phyloP scores from a whole-genome alignment of 2,888 invertebrate genomes.

The Caenorhabditis sp. region DNA sequence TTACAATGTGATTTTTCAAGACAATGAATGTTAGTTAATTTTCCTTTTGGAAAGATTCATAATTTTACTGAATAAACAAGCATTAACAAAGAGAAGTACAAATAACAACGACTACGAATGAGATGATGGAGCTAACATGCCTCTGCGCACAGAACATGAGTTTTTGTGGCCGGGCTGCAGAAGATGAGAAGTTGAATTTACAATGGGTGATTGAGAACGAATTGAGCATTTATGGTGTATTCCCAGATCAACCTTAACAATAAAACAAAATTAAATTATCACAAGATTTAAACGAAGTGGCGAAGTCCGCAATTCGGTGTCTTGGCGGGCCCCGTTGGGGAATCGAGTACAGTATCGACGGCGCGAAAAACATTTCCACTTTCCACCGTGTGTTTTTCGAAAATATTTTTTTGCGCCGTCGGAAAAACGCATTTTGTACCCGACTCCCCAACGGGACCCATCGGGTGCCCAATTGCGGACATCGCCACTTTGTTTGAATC shows the following conservation, averaged over 20 bases:
- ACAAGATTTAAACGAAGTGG: too few species aligned
- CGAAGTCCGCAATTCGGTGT: too few species aligned
- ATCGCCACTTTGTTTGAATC: too few species aligned
- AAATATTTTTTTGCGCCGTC: too few species aligned
- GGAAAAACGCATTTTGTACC: too few species aligned
- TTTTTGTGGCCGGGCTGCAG: constrained; percentile 64
- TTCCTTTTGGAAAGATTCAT: background rate
- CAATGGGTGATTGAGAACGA: constrained; percentile 68
- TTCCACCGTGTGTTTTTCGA: too few species aligned
- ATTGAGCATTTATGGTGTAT: constrained; percentile 70
- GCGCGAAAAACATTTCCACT: too few species aligned
- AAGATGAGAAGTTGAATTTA: constrained; percentile 39
- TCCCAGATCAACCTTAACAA: constrained; percentile 69
- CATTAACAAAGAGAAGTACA: background rate
- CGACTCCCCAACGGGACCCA: too few species aligned
- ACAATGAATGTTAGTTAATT: background rate
- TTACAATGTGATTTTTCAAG: background rate
- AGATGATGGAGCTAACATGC: constrained; percentile 61
- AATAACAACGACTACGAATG: constrained; percentile 46
- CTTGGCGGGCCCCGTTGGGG: too few species aligned
- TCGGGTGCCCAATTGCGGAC: too few species aligned
- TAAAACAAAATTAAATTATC: too few species aligned
- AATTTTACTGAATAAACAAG: background rate
- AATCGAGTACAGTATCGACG: too few species aligned
- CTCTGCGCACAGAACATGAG: constrained; percentile 66